A percentile compares a stretch with the other conserved stretches of the same genome.
Conservation (phyloP, 2,888 invertebrate species). For the Apamea anceps region DNA sequence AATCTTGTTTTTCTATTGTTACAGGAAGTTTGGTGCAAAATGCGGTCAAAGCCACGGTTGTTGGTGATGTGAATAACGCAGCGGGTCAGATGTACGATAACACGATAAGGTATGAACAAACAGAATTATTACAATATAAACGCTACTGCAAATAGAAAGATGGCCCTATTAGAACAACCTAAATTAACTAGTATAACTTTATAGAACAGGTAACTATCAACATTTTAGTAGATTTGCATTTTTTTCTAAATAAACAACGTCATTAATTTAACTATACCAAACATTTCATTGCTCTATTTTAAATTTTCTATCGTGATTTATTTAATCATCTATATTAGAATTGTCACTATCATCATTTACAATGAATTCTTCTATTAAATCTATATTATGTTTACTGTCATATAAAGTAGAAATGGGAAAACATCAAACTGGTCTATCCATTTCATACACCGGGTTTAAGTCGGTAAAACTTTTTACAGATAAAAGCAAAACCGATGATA, state of each 20-base stretch:
- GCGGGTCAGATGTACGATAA: slow-evolving; percentile 53
- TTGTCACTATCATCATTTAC: slow-evolving; percentile 10
- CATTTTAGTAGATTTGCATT: background rate
- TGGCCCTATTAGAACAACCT: slow-evolving; percentile 12
- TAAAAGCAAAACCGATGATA: slow-evolving; percentile 83
- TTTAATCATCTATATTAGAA: slow-evolving; percentile 3
- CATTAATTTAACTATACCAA: slow-evolving; percentile 9
- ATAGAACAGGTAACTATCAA: too few species aligned
- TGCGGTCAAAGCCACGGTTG: slow-evolving; percentile 60
- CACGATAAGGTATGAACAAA: slow-evolving; percentile 53
- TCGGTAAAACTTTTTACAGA: slow-evolving; percentile 79
- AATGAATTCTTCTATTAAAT: background rate
- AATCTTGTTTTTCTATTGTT: slow-evolving; percentile 43
- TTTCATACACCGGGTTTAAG: slow-evolving; percentile 47
- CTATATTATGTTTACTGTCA: slow-evolving; percentile 1
- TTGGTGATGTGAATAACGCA: slow-evolving; percentile 56
- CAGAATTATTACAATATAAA: background rate
- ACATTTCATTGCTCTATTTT: slow-evolving; percentile 22
- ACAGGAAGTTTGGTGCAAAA: slow-evolving; percentile 61
- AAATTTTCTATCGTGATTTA: background rate
- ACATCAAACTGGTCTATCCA: background rate
- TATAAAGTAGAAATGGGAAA: background rate
- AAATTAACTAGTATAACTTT: background rate
- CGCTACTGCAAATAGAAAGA: slow-evolving; percentile 45
- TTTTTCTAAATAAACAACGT: background rate